Base-by-base conservation (phyloP, 2,113 vertebrate species). In the Dissostichus mawsoni region DNA sequence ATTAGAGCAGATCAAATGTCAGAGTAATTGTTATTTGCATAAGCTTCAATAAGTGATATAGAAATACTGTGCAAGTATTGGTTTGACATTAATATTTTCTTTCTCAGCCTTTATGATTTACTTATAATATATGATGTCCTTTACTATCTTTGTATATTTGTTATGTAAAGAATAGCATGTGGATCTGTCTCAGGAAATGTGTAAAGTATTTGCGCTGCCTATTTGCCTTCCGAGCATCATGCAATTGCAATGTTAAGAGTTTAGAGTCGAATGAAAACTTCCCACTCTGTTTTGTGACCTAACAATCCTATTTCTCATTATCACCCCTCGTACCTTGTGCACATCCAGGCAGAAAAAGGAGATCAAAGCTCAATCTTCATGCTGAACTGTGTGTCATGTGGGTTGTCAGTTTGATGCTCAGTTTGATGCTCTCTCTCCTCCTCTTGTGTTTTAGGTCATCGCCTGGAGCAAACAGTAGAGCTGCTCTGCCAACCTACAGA, bases 381-480 rank as follows among this genome's bases (percentile, higher is more conserved):
- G 11, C 14, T 59, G 44, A 69, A 51, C 59, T 53, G 23, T 65
- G 13, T 41, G 71, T 78, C n/a, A 64, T 74, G 56, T 80, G 56
- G 33, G 29, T 70, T 77, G 59, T 78, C 41, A 66, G 52, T 84
- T 70, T 74, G 69, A 84, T 62, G 67, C 75, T 78, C 41, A 66
- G 52, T 84, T 70, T 74, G 69, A 84, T 58, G 67, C 75, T 81
- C 41, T 62, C 59, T 86, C 20, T 20, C 20, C 70, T 84, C 25
- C 59, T 78, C 80, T 78, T 88, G 61, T 84, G 68, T 89, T 90
- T 82, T 78, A 85, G 90, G 85, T 87, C 69, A 78, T 69, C 12
- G 66, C 80, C 84, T 84, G 83, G 59, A 89, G 82, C 83, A 64
- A 81, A 86, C 41, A 58, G 67, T 81, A 53, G 74, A 88, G 81